These are phyloP conservation scores for Perccottus glenii DNA, from an alignment of 2,113 vertebrate species.

Conservation along the genomic window DNA sequence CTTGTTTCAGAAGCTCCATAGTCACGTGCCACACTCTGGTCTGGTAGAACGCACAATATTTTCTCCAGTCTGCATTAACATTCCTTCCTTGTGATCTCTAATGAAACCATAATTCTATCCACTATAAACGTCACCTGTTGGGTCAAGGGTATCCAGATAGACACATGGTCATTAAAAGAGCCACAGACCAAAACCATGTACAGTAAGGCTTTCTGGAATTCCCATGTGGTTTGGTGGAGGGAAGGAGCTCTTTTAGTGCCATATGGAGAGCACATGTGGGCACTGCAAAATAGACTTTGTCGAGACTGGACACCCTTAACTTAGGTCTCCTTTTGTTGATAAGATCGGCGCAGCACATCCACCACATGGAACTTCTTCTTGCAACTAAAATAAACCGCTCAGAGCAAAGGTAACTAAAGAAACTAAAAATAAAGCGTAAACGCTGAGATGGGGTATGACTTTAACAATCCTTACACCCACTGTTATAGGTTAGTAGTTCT, in stretches of 20 bases:
- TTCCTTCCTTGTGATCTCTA: no score
- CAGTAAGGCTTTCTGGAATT: conserved; percentile 64
- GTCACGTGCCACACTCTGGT: no score
- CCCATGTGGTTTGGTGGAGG: conserved; percentile 61
- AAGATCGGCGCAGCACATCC: conserved; percentile 47
- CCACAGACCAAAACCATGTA: conserved; percentile 52
- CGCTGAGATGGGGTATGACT: conserved; percentile 5
- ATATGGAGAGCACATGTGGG: conserved; percentile 71
- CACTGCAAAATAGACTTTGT: conserved; percentile 52
- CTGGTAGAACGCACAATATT: no score
- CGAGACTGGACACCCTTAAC: conserved; percentile 50
- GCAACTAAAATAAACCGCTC: conserved; percentile 51
- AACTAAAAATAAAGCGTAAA: conserved; percentile 3
- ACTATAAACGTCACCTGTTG: conserved; percentile 58
- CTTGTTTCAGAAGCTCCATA: no score
- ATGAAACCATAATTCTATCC: background rate
- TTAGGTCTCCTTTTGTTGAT: conserved; percentile 38
- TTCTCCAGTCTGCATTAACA: no score
- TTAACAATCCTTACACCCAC: background rate
- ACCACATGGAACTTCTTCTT: conserved; percentile 39
- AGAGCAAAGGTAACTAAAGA: conserved; percentile 17
- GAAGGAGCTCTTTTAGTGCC: conserved; percentile 60
- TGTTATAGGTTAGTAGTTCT: background rate
- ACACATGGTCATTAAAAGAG: conserved; percentile 56
- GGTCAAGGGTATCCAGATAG: conserved; percentile 45